Conservation (phyloP, 2,113 vertebrate species). For the Gallinago media region DNA sequence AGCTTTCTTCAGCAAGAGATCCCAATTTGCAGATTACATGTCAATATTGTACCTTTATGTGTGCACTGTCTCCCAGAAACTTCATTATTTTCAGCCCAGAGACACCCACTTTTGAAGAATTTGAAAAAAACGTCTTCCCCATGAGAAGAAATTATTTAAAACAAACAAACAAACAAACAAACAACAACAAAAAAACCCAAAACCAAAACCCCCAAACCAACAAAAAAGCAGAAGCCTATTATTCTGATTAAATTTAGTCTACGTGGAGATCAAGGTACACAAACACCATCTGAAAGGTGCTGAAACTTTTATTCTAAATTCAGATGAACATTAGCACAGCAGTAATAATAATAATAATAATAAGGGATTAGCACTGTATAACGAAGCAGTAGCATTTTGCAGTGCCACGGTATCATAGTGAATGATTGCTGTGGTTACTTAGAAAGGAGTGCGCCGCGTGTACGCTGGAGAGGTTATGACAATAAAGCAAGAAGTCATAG, state of each 20-base stretch:
- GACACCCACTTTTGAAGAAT: not conserved
- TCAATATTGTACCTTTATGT: not conserved
- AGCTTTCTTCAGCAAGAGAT: not conserved
- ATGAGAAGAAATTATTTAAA: not conserved
- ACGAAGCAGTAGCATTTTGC: not conserved
- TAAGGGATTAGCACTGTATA: not conserved
- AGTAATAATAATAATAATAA: not conserved
- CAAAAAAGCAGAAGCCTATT: not conserved
- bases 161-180: not conserved
- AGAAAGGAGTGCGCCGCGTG: not conserved
- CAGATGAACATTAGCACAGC: not conserved
- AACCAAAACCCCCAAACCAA: not conserved
- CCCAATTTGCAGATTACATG: not conserved
- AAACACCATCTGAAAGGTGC: not conserved
- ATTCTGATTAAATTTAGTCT: not conserved
- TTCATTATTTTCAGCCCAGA: not conserved
- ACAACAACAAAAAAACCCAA: too few relatives aligned
- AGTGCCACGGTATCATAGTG: not conserved
- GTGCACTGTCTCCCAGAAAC: not conserved
- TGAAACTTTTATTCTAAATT: not conserved
- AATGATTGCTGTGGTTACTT: not conserved
- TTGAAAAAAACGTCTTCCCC: not conserved
- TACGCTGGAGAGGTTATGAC: not conserved
- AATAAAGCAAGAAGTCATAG: not conserved
- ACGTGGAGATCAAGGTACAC: not conserved